phyloP scores from a whole-genome alignment of 1,140 invertebrate species.

The Stegodyphus mimosarum region DNA sequence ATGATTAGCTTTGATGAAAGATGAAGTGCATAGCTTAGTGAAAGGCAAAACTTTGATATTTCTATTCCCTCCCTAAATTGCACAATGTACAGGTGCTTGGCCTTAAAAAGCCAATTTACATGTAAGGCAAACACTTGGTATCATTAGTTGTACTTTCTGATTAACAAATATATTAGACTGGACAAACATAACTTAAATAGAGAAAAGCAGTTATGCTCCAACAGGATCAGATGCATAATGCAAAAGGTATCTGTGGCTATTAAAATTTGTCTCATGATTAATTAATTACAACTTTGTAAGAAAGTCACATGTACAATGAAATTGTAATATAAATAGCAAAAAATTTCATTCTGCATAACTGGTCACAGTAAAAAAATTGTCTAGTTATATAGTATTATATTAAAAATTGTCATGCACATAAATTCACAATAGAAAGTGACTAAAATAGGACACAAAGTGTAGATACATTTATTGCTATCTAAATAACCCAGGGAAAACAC shows the following conservation, averaged over 20 bases:
- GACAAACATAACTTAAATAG: neutral
- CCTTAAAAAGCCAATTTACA: neutral
- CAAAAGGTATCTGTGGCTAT: no score
- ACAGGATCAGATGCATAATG: no score
- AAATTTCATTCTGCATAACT: no score
- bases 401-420: no score
- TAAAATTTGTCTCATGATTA: no score
- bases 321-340: no score
- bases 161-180: no score
- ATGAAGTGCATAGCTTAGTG: neutral
- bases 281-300: no score
- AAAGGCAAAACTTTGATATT: neutral
- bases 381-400: no score
- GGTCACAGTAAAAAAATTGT: no score
- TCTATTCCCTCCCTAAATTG: neutral
- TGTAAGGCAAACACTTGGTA: slow-evolving; percentile 6
- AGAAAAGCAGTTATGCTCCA: neutral
- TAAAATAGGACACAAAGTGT: neutral
- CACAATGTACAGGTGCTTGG: neutral
- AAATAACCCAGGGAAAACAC: neutral
- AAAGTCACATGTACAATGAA: no score
- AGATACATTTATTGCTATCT: slow-evolving; percentile 19
- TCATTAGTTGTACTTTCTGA: neutral
- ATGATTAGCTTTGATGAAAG: neutral
- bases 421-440: no score